Evolutionary conservation across 2,113 vertebrate species (phyloP), one percentile per base, ranked within the genome.

Genomic region (Sterrhoptilus dennistouni): DNA sequence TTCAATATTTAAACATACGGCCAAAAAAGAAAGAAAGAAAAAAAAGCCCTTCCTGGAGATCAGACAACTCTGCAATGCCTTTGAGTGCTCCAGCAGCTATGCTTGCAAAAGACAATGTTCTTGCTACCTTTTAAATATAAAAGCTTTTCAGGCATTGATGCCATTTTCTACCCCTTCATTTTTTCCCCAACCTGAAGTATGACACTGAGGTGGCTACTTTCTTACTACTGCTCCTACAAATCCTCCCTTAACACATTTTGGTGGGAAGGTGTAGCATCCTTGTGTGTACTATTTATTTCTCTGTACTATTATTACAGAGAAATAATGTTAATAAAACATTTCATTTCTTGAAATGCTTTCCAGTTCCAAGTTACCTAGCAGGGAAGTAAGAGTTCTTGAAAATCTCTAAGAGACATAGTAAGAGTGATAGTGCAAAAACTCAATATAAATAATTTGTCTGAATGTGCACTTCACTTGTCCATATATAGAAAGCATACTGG

Each of bases 51-150:
- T 35, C 15, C 5, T 75, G 17, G 9, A 66, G 40, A 68, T 52
- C 4, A 68, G n/a, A 50, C 12, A 44, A 78, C 14, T 71, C 40
- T 13, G 21, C 19, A 78, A 89, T 21, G 12, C 13, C 9, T 50
- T 22, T 35, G 50, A 18, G 6, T 36, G 5, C 22, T 35, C 42
- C 77, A 63, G 8, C 3, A 82, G n/a, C 9, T 38, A 23, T 3
- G 6, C 72, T 54, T 79, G 38, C n/a, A 53, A 74, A 49, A 0
- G 0, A 52, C 3, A 7, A 7, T 22, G 12, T 45, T 64, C 40
- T 33, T 75, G 49, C 18, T 49, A 29, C 6, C 52, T 87, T 65
- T 76, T 45, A 75, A 90, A 54, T 36, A 29, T 4, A 79, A 83
- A 64, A 24, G 5, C 15, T 20, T 35, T 83, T 64, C 13, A 75